Base-by-base conservation (phyloP, 2,797 vertebrate species). In the Botia almorhae region DNA sequence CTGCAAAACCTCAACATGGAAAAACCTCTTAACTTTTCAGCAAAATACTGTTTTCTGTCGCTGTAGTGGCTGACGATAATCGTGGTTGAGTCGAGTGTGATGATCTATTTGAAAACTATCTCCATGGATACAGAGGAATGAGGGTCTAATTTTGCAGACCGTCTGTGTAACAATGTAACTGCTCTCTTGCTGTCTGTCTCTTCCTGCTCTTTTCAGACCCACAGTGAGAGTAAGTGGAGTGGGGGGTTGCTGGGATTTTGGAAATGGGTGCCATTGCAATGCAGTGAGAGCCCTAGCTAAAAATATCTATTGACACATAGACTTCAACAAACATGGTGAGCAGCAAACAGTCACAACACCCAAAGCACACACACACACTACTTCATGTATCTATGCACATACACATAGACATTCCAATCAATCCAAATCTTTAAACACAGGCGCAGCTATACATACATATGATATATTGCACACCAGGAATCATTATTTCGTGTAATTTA, bases 241-340 rank as follows among this genome's bases (percentile, higher is more conserved):
- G 81, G 61, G 88, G 82, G 78, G 83, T 76, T 61, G 69, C 71
- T 69, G 77, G 63, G 61, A 84, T 72, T 74, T 77, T 85, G 56
- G 78, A 85, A 92, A 93, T 93, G 90, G 91, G 89, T 91, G 89
- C 84, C 93, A 94, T 95, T 91, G 92, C 93, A 89, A 89, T 88
- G 90, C 88, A 89, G 90, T 95, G 94, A 95, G 93, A 92, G 88
- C 89, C 84, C 84, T 81, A 61, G 88, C 93, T 94, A 94, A 92
- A 95, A 94, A 94, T 95, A 95, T 82, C 76, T 75, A 86, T 88
- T 93, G 92, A 93, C 94, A 93, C 92, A 93, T 91, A 91, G 92
- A 83, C 89, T 89, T 87, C 33, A 84, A 87, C 90, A 91, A 92
- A 91, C 88, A 90, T 90, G 88, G 89, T 88, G 90, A 79, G 74